These are phyloP conservation scores for Chaenocephalus aceratus DNA, from an alignment of 2,113 vertebrate genomes.

Conservation along the genomic window DNA sequence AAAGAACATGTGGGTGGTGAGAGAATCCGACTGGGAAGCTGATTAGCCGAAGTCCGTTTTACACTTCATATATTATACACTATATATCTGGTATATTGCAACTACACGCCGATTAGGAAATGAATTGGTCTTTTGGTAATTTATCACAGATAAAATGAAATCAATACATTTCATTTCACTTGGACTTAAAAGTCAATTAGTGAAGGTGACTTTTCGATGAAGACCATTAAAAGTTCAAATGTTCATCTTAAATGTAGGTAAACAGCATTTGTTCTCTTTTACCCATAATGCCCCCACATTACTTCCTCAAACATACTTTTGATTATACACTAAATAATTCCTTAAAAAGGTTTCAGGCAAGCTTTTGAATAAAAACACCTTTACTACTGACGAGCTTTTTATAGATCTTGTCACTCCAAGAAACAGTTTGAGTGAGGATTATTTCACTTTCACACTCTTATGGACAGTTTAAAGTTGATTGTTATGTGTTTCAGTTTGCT, in stretches of 20 bases:
- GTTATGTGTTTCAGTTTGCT: too few species aligned
- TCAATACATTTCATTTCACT: too few species aligned
- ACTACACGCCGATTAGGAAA: too few species aligned
- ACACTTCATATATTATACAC: too few species aligned
- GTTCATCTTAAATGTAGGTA: not conserved
- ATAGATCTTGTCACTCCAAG: not conserved
- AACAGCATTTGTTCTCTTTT: not conserved
- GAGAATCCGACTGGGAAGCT: too few species aligned
- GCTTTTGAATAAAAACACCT: not conserved
- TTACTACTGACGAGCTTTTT: not conserved
- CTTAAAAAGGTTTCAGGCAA: not conserved
- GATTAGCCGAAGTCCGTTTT: too few species aligned
- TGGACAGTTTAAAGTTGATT: not conserved
- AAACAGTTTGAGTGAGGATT: not conserved
- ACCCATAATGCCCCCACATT: not conserved
- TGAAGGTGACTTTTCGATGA: not conserved
- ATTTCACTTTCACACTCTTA: not conserved
- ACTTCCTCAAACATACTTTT: not conserved
- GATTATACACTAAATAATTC: not conserved
- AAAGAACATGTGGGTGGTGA: too few species aligned
- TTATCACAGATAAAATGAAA: too few species aligned
- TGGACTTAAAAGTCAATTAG: not conserved
- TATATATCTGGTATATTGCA: too few species aligned
- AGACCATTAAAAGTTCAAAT: not conserved
- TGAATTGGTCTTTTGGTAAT: too few species aligned